Conservation (phyloP, 2,113 vertebrate species). For the Rafetus swinhoei region DNA sequence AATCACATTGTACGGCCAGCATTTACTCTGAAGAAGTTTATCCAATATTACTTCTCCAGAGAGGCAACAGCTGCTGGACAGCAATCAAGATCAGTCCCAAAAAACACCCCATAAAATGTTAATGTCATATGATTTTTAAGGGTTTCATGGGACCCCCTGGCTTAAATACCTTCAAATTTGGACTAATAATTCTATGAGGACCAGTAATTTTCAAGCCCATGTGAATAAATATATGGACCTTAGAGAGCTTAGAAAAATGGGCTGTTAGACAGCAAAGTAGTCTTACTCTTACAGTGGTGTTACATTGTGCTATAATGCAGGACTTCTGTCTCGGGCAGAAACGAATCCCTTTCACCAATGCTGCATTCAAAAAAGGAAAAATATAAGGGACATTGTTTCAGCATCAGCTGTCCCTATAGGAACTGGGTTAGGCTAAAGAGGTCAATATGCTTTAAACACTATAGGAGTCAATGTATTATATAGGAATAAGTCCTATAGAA, state of each 20-base stretch:
- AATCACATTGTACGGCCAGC: too few species aligned
- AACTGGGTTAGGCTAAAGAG: neutral
- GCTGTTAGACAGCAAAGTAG: neutral
- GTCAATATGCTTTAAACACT: accelerated
- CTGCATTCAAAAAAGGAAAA: neutral
- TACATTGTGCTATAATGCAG: neutral
- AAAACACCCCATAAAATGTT: neutral
- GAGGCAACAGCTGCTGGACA: too few species aligned
- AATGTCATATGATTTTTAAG: neutral
- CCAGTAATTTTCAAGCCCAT: neutral
- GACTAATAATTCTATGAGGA: neutral
- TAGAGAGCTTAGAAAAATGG: neutral
- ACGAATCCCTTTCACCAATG: neutral
- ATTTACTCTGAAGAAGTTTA: too few species aligned
- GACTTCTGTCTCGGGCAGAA: neutral
- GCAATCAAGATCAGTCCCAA: too few species aligned
- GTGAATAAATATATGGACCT: neutral
- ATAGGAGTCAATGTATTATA: slow-evolving; percentile 13
- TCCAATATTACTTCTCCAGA: too few species aligned
- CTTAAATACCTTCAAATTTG: slow-evolving; percentile 6
- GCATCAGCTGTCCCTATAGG: neutral
- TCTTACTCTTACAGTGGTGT: neutral
- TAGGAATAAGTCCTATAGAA: slow-evolving; percentile 29
- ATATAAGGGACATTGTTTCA: neutral
- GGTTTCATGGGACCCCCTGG: neutral